Conservation (phyloP, 2,888 invertebrate genomes). For the Scaptodrosophila latifasciaeformis region DNA sequence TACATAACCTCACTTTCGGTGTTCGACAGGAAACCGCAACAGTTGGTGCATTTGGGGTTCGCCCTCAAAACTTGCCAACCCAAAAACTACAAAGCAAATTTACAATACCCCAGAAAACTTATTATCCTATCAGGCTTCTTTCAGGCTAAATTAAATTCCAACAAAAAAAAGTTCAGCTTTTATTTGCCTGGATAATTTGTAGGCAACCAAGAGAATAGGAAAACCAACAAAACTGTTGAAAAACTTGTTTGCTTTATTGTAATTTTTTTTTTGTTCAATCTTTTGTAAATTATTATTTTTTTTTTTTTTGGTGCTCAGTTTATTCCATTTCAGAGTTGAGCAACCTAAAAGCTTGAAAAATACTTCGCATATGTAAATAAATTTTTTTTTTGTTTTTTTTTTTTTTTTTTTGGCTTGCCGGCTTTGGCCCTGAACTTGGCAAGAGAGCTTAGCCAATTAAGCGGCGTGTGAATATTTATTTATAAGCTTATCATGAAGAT, state of each 20-base stretch:
- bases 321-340: conserved; percentile 1
- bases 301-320: conserved; percentile 1
- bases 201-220: background rate
- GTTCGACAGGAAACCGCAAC: conserved; percentile 16
- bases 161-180: conserved; percentile 13
- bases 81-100: conserved; percentile 23
- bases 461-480: conserved; percentile 46
- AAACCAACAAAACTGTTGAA: conserved; percentile 30
- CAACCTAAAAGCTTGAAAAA: background rate
- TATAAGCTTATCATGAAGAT: conserved; percentile 58
- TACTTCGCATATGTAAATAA: background rate
- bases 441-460: conserved; percentile 12
- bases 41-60: conserved; percentile 4
- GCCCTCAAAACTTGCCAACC: conserved; percentile 11
- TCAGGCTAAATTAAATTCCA: background rate
- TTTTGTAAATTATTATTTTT: background rate
- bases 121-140: conserved; percentile 1
- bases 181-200: conserved; percentile 43
- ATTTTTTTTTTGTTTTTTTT: background rate
- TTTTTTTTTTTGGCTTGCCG: conserved; percentile 2
- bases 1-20: no score
- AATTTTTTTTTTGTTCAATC: background rate
- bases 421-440: conserved; percentile 56
- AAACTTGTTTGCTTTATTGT: conserved; percentile 22
- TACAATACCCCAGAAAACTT: conserved; percentile 22